A percentile compares a stretch with the other conserved stretches of the same genome.
phyloP scores from a whole-genome alignment of 2,113 vertebrate genomes.

The Prionailurus bengalensis region DNA sequence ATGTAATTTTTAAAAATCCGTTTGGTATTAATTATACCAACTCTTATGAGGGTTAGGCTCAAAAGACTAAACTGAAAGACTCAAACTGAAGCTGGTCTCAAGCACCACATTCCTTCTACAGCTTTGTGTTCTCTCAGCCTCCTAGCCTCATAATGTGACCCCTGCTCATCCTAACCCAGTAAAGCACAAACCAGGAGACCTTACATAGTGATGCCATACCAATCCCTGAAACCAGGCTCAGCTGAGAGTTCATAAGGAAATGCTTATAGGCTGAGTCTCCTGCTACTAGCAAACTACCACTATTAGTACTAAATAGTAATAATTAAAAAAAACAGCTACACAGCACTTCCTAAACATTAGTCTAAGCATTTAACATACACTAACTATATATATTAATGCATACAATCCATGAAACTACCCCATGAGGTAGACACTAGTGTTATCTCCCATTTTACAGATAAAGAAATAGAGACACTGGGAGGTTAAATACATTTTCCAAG shows the following conservation, averaged over 20 bases:
- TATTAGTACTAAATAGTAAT: not conserved
- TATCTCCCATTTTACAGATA: not conserved
- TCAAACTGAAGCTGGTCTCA: not conserved
- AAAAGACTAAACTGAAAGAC: not conserved
- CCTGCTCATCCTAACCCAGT: not conserved
- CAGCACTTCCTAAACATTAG: not conserved
- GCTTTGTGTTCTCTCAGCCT: not conserved
- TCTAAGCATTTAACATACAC: not conserved
- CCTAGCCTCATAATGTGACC: not conserved
- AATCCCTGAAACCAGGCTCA: not conserved
- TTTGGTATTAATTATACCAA: no score
- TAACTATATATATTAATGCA: not conserved
- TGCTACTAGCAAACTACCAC: not conserved
- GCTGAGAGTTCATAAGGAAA: not conserved
- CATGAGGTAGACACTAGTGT: not conserved
- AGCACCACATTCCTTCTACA: not conserved
- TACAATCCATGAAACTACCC: not conserved
- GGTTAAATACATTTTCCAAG: not conserved
- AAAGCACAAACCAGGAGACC: not conserved
- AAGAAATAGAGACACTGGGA: constrained; percentile 13
- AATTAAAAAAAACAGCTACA: not conserved
- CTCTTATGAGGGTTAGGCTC: no score
- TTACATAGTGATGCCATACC: not conserved
- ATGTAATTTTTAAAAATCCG: no score
- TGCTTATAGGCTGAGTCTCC: not conserved